phyloP scores from a whole-genome alignment of 2,113 vertebrate genomes.

The Neolamprologus toae region DNA sequence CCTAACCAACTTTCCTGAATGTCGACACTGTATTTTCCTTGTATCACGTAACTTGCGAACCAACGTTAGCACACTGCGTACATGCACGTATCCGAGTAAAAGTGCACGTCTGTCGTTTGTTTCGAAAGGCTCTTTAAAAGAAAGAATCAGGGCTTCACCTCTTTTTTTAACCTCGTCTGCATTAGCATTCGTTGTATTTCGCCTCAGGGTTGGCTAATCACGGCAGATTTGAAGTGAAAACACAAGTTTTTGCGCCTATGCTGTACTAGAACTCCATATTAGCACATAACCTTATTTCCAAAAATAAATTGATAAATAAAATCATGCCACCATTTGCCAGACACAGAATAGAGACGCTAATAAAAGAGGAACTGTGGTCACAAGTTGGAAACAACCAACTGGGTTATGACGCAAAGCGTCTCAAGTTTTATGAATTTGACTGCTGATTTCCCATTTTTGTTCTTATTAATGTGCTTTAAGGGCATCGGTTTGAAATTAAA shows the following conservation, averaged over 20 bases:
- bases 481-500: not conserved
- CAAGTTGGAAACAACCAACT: not conserved
- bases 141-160: not conserved
- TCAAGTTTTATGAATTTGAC: not conserved
- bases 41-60: not conserved
- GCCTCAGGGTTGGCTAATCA: not conserved
- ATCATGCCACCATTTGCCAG: not conserved
- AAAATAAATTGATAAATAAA: not conserved
- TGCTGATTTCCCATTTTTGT: not conserved
- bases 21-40: not conserved
- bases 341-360: not conserved
- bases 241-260: not conserved
- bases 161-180: not conserved
- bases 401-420: not conserved
- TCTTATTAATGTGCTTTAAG: not conserved
- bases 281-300: not conserved
- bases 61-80: not conserved
- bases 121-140: not conserved
- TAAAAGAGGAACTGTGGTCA: slow-evolving; percentile 16
- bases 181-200: not conserved
- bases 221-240: not conserved
- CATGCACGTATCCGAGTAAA: not conserved
- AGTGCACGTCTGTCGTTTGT: not conserved
- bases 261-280: not conserved
- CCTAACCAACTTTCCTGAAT: not conserved